Base-by-base conservation (phyloP, 2,888 invertebrate genomes). In the Blastobasis lacticolella region DNA sequence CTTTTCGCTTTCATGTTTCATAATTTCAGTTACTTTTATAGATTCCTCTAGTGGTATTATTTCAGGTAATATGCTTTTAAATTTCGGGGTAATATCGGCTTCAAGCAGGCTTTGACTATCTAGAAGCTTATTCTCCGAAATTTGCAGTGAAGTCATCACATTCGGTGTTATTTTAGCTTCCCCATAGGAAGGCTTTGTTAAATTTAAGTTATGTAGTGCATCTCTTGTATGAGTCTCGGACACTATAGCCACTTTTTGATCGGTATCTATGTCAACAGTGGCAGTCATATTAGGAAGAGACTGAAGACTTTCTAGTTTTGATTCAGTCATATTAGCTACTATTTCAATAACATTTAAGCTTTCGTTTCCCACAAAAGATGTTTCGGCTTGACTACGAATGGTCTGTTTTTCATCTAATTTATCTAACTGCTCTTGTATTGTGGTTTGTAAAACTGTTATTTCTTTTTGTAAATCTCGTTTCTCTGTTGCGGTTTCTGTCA, bases 291-390 rank as follows among this genome's bases (percentile, higher is more conserved):
- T 82, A 51, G 64, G 61, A 45, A 71, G 64, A 57, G 75, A 65
- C 38, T 68, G 76, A 37, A 90, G 75, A 52, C 67, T 78, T 73
- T 78, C 75, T 3, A 23, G 23, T 3, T 23, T 23, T 23, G 23
- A 23, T 85, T 91, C 91, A 69, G 77, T 87, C 48, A 90, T 81
- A 51, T 78, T 77, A 4, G 84, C 64, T 50, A 88, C 65, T 0
- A 90, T 68, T 77, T 92, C 90, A 5, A 89, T 91, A 9, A 94
- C 80, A 64, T 89, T 90, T 46, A 94, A 59, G 59, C 91, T 80
- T 92, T 89, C 65, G 78, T 90, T 86, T 84, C 90, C 69, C 79
- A 89, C 73, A 89, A 90, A 84, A 38, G 90, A 65, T 50, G 85
- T 76, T 6, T 85, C 87, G 37, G 92, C 93, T 53, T 74, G 73